Base-by-base conservation (phyloP, 2,888 invertebrate species). In the Leucoptera coffeella region DNA sequence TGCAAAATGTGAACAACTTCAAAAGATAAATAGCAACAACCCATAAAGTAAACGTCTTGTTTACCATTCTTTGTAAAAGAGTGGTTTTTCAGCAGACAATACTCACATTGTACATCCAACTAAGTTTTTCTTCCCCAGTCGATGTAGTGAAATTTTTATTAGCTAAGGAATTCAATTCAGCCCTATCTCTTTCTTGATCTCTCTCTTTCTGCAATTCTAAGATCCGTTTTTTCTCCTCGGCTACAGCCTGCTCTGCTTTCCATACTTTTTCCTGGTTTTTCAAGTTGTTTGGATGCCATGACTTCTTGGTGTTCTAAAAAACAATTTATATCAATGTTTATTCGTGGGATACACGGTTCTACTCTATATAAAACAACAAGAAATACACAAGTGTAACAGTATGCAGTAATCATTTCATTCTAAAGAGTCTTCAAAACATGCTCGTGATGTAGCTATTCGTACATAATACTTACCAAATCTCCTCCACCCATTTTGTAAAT, bases 21-120 rank as follows among this genome's bases (percentile, higher is more conserved):
- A n/a, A n/a, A n/a, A n/a, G n/a, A n/a, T n/a, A n/a, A n/a, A n/a
- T n/a, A n/a, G n/a, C n/a, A n/a, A n/a, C n/a, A n/a, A n/a, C n/a
- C n/a, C n/a, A n/a, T n/a, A n/a, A n/a, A n/a, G n/a, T n/a, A n/a
- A n/a, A n/a, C n/a, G n/a, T n/a, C n/a, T n/a, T n/a, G n/a, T n/a
- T n/a, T n/a, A n/a, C n/a, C n/a, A n/a, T n/a, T n/a, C n/a, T n/a
- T n/a, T n/a, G n/a, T n/a, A n/a, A n/a, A n/a, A n/a, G n/a, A n/a
- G n/a, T n/a, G n/a, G n/a, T n/a, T n/a, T n/a, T n/a, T n/a, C n/a
- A n/a, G n/a, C n/a, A n/a, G n/a, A n/a, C n/a, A 14, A 8, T 22
- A 42, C 53, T 29, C 53, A 76, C 79, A 72, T 89, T 85, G 48
- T 91, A 90, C 89, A 90, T 90, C 90, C 90, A 91, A 48, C 88